A percentile compares a stretch with the other conserved stretches of the same genome.
Evolutionary conservation across 2,797 vertebrate species (phyloP).

Genomic region (Propithecus perrieri): DNA sequence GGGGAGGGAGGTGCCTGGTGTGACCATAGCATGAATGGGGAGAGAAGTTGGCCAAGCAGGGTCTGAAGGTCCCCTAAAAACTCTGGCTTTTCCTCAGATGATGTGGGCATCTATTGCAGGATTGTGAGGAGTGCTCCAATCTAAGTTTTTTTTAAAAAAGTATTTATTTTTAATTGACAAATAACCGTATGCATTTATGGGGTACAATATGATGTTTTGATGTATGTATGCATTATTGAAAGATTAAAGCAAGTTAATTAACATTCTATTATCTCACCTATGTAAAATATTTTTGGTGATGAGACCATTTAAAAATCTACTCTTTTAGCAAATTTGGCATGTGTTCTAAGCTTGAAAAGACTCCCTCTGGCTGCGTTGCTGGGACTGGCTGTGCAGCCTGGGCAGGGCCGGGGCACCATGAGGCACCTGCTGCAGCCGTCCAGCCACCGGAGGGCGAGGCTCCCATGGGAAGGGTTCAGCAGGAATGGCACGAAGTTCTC

Average conservation of each 20-base stretch:
- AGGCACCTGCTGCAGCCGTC: not conserved
- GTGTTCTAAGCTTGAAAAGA: not conserved
- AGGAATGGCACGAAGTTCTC: not conserved
- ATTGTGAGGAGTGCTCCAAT: not conserved
- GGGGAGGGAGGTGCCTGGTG: not conserved
- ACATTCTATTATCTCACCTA: not conserved
- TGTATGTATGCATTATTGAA: not conserved
- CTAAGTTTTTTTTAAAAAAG: not conserved
- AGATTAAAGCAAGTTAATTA: not conserved
- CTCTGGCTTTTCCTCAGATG: not conserved
- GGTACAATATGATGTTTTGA: not conserved
- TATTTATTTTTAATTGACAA: not conserved
- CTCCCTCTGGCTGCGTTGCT: not conserved
- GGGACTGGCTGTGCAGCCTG: not conserved
- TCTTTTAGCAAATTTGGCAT: not conserved
- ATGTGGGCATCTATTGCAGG: not conserved
- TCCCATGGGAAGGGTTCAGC: not conserved
- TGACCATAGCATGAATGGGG: not conserved
- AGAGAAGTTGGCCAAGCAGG: not conserved
- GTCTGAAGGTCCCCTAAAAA: not conserved
- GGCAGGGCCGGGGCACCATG: not conserved
- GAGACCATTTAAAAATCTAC: not conserved
- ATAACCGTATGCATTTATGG: not conserved
- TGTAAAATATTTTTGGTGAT: not conserved
- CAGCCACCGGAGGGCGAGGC: not conserved